A percentile compares a stretch with the other conserved stretches of the same genome.
Evolutionary conservation across 2,888 invertebrate genomes (phyloP).

Genomic region (Cyaniris semiargus): DNA sequence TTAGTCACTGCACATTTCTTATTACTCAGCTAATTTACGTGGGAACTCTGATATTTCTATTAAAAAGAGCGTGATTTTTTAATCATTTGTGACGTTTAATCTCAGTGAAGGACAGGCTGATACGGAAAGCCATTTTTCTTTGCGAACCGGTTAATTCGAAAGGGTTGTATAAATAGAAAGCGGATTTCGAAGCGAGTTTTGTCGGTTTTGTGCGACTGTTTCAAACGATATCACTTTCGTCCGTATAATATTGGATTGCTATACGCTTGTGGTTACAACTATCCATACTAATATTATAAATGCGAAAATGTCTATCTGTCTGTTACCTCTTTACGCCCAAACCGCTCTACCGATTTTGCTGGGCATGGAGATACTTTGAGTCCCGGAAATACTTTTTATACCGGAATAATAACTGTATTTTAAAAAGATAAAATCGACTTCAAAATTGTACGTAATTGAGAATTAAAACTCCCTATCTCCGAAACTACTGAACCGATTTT

Average conservation of each 20-base stretch:
- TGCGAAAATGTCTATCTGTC: too few species aligned
- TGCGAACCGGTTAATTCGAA: conserved; percentile 8
- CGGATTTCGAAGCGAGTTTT: background rate
- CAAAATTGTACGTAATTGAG: too few species aligned
- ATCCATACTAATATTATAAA: too few species aligned
- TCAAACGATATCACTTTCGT: background rate
- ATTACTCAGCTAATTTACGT: conserved; percentile 46
- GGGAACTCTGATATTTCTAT: conserved; percentile 39
- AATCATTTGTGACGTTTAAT: conserved; percentile 28
- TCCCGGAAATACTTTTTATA: too few species aligned
- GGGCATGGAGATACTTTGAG: too few species aligned
- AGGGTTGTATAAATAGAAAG: conserved; percentile 9
- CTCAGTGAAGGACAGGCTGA: conserved; percentile 7
- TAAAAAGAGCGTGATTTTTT: conserved; percentile 31
- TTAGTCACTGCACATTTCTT: conserved; percentile 53
- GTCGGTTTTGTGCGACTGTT: background rate
- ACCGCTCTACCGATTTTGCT: too few species aligned
- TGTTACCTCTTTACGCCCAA: too few species aligned
- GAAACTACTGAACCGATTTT: too few species aligned
- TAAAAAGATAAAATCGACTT: too few species aligned
- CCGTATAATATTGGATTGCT: background rate
- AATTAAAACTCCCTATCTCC: too few species aligned
- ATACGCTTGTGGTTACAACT: background rate
- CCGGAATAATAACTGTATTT: too few species aligned
- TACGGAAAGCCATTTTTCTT: conserved; percentile 26